Evolutionary conservation across 92 coral and sea anemone genomes (phyloP).

Genomic region (Palythoa heliodiscus): DNA sequence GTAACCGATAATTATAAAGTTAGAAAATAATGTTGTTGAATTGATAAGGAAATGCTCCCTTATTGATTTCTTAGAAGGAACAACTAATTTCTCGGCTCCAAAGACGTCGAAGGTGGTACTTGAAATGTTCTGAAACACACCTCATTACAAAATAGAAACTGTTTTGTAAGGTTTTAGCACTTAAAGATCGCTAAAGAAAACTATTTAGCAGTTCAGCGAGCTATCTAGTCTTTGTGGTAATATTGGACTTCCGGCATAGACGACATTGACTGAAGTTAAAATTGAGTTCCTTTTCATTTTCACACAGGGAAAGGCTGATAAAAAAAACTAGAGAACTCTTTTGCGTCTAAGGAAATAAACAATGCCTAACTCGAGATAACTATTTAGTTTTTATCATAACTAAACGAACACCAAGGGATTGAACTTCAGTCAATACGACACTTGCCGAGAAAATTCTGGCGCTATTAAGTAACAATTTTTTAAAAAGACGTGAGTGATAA

Average conservation of each 20-base stretch:
- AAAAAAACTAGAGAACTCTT: constrained; percentile 6
- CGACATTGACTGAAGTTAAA: not conserved
- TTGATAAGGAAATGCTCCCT: no score
- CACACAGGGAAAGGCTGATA: not conserved
- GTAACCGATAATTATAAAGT: not conserved
- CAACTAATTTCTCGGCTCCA: not conserved
- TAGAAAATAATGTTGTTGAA: not conserved
- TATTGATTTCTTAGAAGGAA: no score
- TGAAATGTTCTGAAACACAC: not conserved
- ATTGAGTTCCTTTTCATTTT: not conserved
- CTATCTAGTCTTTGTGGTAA: not conserved
- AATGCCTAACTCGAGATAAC: not conserved
- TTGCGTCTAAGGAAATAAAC: not conserved
- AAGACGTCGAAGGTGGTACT: not conserved
- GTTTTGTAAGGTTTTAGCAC: not conserved
- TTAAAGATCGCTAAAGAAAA: not conserved
- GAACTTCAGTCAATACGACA: not conserved
- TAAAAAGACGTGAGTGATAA: constrained; percentile 11
- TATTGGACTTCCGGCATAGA: constrained; percentile 21
- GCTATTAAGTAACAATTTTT: constrained; percentile 11
- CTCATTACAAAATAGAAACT: not conserved
- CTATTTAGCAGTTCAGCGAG: not conserved
- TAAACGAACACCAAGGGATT: not conserved
- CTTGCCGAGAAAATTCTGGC: not conserved
- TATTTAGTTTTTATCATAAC: not conserved